phyloP scores from a whole-genome alignment of 2,888 invertebrate genomes.

The Pandemis corylana region DNA sequence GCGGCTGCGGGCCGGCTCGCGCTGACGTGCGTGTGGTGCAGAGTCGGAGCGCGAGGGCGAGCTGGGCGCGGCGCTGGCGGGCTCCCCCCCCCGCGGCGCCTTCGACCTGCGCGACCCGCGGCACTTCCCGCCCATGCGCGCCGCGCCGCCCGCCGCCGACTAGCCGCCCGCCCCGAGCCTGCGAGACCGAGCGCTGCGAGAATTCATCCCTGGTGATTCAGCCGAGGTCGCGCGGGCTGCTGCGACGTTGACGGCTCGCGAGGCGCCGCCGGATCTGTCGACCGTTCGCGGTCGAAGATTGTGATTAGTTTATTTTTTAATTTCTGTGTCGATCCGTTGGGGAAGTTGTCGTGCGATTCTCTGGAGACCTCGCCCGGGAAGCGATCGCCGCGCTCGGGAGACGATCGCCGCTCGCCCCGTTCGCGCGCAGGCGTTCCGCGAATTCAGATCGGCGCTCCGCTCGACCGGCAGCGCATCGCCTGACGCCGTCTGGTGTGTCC shows the following conservation, averaged over 20 bases:
- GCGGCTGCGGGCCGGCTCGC: slow-evolving; percentile 1
- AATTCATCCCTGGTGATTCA: neutral
- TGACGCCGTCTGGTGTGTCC: no score
- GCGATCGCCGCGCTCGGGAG: no score
- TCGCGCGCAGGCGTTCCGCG: no score
- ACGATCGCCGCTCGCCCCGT: no score
- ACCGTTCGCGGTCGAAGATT: neutral
- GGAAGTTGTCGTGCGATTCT: neutral
- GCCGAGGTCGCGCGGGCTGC: neutral
- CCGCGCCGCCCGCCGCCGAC: slow-evolving; percentile 41
- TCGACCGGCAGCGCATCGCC: no score
- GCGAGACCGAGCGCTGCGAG: neutral
- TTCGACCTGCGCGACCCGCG: slow-evolving; percentile 92
- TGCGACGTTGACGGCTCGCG: neutral
- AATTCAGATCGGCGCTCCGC: no score
- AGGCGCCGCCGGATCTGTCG: neutral
- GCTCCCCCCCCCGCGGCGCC: slow-evolving; percentile 86
- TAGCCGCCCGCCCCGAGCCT: neutral
- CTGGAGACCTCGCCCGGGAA: no score
- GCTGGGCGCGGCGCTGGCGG: slow-evolving; percentile 89
- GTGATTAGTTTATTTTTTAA: neutral
- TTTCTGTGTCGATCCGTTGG: neutral
- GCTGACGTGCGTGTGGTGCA: slow-evolving; percentile 56
- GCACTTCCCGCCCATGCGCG: slow-evolving; percentile 92
- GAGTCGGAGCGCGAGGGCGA: slow-evolving; percentile 91